phyloP scores from a whole-genome alignment of 2,797 vertebrate genomes.

The Phataginus tetradactyla region DNA sequence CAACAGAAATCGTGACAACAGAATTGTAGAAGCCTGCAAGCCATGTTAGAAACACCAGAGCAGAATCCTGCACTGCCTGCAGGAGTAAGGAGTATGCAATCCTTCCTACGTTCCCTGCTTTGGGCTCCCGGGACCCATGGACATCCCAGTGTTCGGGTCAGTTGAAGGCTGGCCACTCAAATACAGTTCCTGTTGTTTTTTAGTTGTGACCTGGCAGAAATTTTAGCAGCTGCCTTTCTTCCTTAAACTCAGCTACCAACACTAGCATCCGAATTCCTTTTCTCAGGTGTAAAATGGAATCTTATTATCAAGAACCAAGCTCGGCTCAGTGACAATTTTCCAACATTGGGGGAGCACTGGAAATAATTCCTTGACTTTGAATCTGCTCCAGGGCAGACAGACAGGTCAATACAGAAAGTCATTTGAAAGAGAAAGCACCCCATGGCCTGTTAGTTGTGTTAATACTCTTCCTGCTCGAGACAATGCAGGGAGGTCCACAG shows the following conservation, averaged over 20 bases:
- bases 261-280: neutral
- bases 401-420: neutral
- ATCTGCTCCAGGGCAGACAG: neutral
- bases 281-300: neutral
- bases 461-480: neutral
- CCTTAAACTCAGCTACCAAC: neutral
- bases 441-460: neutral
- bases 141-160: neutral
- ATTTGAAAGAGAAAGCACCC: neutral
- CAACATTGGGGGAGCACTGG: neutral
- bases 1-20: neutral
- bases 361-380: neutral
- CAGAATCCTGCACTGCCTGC: too few relatives aligned
- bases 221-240: neutral
- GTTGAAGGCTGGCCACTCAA: neutral
- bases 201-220: neutral
- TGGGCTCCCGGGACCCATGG: fast-evolving
- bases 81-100: neutral
- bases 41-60: neutral
- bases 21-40: neutral
- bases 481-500: neutral
- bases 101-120: neutral
- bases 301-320: neutral
- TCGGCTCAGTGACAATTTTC: neutral
- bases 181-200: neutral